Base-by-base conservation (phyloP, 2,888 invertebrate genomes). In the Caenorhabditis wallacei region DNA sequence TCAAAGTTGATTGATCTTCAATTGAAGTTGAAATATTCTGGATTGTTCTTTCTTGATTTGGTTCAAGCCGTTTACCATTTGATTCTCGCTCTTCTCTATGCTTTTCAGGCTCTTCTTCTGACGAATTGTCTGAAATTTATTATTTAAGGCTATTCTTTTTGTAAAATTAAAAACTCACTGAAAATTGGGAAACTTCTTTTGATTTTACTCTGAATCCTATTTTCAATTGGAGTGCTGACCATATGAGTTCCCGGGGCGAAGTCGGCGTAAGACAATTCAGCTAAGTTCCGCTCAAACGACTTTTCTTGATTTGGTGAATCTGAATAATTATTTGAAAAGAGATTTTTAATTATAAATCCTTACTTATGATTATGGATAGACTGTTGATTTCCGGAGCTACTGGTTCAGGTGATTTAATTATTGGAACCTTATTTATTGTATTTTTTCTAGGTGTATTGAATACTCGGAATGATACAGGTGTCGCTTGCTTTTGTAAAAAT, bases 321-420 rank as follows among this genome's bases (percentile, higher is more conserved):
- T 43, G 26, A 20, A 72, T 59, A 5, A 71, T 71, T 68, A 11
- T 66, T 71, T 80, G n/a, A 30, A 66, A 63, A 43, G 16, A 2
- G 2, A 43, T 13, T 43, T 43, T 43, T 43, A 30, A 30, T 30
- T 8, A 30, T 43, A 43, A 16, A 13, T 8, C 2, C 53, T 40
- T 43, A 69, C 69, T 59, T 13, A 8, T 37, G 22, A 78, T 43
- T 1, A 54, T 56, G 1, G 70, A 69, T 24, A 54, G 8, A 3
- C 61, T 40, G 11, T 78, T 59, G 30, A 43, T 43, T 18, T 46
- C 18, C 11, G 24, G 7, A 18, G 8, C 16, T 26, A 2, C 43
- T 10, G 43, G 16, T 43, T 43, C 13, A 16, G 2, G 8, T 2
- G 13, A 10, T 10, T 13, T 16, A 11, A 43, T 30, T 10, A 43